These are phyloP conservation scores for Rapana venosa DNA, from an alignment of 2,888 invertebrate species.

Conservation along the genomic window DNA sequence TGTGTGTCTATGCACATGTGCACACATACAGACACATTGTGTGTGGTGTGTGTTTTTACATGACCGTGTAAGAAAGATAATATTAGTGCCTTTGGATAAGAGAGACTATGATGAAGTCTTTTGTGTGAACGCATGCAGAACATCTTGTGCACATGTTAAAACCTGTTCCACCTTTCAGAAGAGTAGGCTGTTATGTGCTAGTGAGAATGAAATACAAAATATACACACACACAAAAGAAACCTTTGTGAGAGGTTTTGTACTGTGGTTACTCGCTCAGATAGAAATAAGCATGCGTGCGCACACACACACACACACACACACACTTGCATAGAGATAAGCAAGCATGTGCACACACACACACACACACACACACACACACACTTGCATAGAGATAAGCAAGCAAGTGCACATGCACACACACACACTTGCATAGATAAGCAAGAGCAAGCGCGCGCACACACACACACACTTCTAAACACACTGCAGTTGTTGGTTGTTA, in stretches of 20 bases:
- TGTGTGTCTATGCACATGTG: neutral
- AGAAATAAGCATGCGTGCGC: constrained; percentile 1
- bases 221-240: neutral
- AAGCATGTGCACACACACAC: constrained; percentile 11
- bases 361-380: constrained; percentile 27
- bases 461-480: neutral
- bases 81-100: neutral
- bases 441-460: neutral
- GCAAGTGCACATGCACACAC: neutral
- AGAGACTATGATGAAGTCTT: neutral
- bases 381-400: neutral
- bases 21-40: neutral
- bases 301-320: constrained; percentile 26
- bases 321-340: neutral
- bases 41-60: neutral
- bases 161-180: neutral
- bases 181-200: neutral
- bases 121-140: neutral
- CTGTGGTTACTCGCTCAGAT: neutral
- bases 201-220: neutral
- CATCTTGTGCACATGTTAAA: neutral
- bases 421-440: neutral
- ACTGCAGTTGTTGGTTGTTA: neutral
- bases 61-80: neutral
- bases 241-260: neutral